phyloP scores from a whole-genome alignment of 2,888 invertebrate genomes.

The Napeogenes sylphis region DNA sequence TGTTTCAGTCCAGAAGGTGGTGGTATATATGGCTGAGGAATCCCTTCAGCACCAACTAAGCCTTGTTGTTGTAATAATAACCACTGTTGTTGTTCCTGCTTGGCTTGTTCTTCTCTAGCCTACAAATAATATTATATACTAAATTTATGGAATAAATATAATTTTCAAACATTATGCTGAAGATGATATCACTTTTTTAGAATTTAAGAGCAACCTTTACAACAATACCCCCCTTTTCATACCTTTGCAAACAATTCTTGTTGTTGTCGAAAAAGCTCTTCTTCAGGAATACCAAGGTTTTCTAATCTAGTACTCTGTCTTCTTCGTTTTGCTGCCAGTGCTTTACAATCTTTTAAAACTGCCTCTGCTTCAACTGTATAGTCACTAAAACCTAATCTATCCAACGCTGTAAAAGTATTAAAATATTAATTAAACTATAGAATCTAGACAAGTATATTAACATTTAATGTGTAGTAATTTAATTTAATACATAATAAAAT shows the following conservation, averaged over 20 bases:
- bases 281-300: slow-evolving; percentile 99
- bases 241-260: slow-evolving; percentile 97
- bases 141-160: slow-evolving; percentile 7
- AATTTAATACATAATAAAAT: not conserved
- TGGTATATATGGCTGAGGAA: slow-evolving; percentile 61
- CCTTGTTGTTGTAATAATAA: slow-evolving; percentile 84
- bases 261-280: slow-evolving; percentile 96
- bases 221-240: slow-evolving; percentile 5
- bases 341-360: slow-evolving; percentile 96
- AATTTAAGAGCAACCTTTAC: not conserved
- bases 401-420: slow-evolving; percentile 81
- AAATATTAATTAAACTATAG: slow-evolving; percentile 8
- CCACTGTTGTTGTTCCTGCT: slow-evolving; percentile 95
- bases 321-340: slow-evolving; percentile 96
- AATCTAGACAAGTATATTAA: too few relatives aligned
- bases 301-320: slow-evolving; percentile 97
- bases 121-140: slow-evolving; percentile 35
- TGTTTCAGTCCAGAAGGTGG: slow-evolving; percentile 55
- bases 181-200: not conserved
- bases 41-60: slow-evolving; percentile 55
- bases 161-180: too few relatives aligned
- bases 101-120: slow-evolving; percentile 95
- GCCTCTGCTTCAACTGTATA: slow-evolving; percentile 97
- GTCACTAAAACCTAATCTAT: slow-evolving; percentile 93
- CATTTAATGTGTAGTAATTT: not conserved